Percentiles rank a stretch among this genome's conserved stretches.
These are phyloP conservation scores for Acleris emargana DNA, from an alignment of 2,888 invertebrate species.

Conservation along the genomic window DNA sequence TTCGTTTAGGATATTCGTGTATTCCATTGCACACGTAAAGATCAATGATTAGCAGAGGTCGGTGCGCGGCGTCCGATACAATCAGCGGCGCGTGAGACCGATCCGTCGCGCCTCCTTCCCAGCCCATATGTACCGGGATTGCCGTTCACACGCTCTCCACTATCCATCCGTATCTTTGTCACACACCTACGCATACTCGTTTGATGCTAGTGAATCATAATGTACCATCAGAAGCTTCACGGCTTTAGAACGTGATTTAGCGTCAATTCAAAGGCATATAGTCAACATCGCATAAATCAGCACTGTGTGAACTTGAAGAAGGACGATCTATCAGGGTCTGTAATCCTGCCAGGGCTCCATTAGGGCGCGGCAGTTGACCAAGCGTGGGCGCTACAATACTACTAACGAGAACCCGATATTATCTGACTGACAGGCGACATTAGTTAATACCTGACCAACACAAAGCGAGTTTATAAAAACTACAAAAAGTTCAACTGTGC, in stretches of 20 bases:
- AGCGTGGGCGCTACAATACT: slow-evolving; percentile 75
- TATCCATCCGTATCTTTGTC: slow-evolving; percentile 55
- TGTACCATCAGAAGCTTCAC: slow-evolving; percentile 24
- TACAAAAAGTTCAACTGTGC: slow-evolving; percentile 61
- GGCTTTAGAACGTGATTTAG: slow-evolving; percentile 24
- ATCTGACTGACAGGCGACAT: slow-evolving; percentile 73
- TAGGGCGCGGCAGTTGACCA: slow-evolving; percentile 55
- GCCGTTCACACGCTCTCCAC: slow-evolving; percentile 68
- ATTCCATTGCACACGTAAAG: slow-evolving; percentile 59
- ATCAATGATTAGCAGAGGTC: slow-evolving; percentile 62
- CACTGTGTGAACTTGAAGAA: slow-evolving; percentile 53
- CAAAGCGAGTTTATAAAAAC: slow-evolving; percentile 60
- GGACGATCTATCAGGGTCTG: slow-evolving; percentile 59
- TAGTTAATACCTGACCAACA: slow-evolving; percentile 66
- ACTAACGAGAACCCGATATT: slow-evolving; percentile 75
- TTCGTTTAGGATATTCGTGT: slow-evolving; percentile 37
- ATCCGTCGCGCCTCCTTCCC: slow-evolving; percentile 58
- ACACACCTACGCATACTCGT: slow-evolving; percentile 62
- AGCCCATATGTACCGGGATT: slow-evolving; percentile 43
- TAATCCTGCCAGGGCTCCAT: slow-evolving; percentile 68
- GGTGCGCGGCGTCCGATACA: slow-evolving; percentile 59
- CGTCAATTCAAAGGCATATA: slow-evolving; percentile 34
- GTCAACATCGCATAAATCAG: slow-evolving; percentile 50
- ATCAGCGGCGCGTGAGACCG: slow-evolving; percentile 72
- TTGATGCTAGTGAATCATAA: slow-evolving; percentile 58